Conservation (phyloP, 2,888 invertebrate genomes). For the Melinopterus prodromus region DNA sequence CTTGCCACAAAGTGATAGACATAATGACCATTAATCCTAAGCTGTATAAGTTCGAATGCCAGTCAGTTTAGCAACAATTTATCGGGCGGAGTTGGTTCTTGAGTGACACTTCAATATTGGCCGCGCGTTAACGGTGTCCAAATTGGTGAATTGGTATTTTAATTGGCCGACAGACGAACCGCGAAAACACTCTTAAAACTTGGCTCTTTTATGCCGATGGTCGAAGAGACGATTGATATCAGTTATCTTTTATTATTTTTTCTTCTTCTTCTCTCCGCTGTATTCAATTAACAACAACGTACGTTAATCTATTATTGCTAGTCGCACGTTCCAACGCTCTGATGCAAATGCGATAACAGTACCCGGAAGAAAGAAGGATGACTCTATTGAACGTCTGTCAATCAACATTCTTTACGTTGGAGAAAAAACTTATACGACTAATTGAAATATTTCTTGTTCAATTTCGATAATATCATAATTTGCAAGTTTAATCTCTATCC, state of each 20-base stretch:
- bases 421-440: background rate
- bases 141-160: slow-evolving; percentile 20
- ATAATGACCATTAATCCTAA: too few species aligned
- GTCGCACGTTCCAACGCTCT: background rate
- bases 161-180: slow-evolving; percentile 8
- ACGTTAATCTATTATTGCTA: background rate
- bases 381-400: background rate
- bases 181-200: slow-evolving; percentile 15
- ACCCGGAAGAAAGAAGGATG: background rate
- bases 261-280: background rate
- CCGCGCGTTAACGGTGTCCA: slow-evolving; percentile 19
- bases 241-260: background rate
- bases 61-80: slow-evolving; percentile 6
- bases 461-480: too few species aligned
- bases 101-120: slow-evolving; percentile 22
- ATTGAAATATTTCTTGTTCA: background rate
- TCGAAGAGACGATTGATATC: slow-evolving; percentile 13
- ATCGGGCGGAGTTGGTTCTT: slow-evolving; percentile 7
- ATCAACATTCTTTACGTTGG: background rate
- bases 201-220: slow-evolving; percentile 6
- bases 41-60: background rate
- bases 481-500: too few species aligned
- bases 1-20: too few species aligned
- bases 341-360: background rate
- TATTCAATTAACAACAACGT: slow-evolving; percentile 7